phyloP scores from a whole-genome alignment of 2,888 invertebrate species.

The Lottia scabra region DNA sequence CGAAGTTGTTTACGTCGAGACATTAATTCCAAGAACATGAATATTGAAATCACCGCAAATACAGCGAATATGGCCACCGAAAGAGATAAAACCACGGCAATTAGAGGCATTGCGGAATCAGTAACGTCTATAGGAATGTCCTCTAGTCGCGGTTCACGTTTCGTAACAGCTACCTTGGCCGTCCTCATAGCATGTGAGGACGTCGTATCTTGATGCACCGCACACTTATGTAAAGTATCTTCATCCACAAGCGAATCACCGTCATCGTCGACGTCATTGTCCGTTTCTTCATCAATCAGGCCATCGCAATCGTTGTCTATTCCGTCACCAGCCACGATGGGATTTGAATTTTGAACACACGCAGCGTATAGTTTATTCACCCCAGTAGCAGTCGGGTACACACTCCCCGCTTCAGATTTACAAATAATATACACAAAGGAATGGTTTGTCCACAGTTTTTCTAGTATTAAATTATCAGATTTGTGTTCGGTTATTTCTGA shows the following conservation, averaged over 20 bases:
- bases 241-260: slow-evolving; percentile 39
- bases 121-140: slow-evolving; percentile 13
- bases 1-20: slow-evolving; percentile 33
- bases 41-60: slow-evolving; percentile 36
- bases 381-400: slow-evolving; percentile 43
- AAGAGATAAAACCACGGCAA: slow-evolving; percentile 45
- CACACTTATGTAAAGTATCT: slow-evolving; percentile 30
- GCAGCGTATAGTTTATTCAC: slow-evolving; percentile 39
- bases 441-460: slow-evolving; percentile 27
- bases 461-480: slow-evolving; percentile 17
- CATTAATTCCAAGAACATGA: slow-evolving; percentile 36
- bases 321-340: slow-evolving; percentile 36
- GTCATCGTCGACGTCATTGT: slow-evolving; percentile 39
- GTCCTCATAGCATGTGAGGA: slow-evolving; percentile 1
- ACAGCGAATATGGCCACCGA: slow-evolving; percentile 41
- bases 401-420: slow-evolving; percentile 32
- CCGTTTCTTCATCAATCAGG: slow-evolving; percentile 39
- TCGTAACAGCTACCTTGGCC: slow-evolving; percentile 6
- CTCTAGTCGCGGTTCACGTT: neutral
- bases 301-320: slow-evolving; percentile 53
- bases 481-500: slow-evolving; percentile 11
- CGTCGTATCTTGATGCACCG: neutral
- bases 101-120: slow-evolving; percentile 31
- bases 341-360: slow-evolving; percentile 28
- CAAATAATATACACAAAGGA: slow-evolving; percentile 32